Conservation (phyloP, 2,888 invertebrate species). For the Hymenopus coronatus region DNA sequence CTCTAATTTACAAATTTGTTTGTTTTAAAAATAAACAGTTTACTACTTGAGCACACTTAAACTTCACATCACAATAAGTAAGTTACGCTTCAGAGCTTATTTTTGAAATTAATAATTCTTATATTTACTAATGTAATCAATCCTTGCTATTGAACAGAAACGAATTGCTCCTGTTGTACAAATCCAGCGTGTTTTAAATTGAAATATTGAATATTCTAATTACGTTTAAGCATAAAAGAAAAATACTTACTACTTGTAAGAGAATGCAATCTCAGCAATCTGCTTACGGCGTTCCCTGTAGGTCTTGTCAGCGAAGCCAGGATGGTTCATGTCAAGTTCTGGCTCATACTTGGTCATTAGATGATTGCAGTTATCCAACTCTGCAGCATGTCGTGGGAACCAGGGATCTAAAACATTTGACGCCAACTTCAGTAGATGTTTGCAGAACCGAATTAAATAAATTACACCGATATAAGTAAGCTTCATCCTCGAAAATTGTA, state of each 20-base stretch:
- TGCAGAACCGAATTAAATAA: too few relatives aligned
- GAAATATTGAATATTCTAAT: neutral
- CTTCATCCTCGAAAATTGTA: neutral
- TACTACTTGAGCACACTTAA: too few relatives aligned
- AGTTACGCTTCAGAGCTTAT: too few relatives aligned
- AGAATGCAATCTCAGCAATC: constrained; percentile 96
- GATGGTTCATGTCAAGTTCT: constrained; percentile 97
- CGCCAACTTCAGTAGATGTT: neutral
- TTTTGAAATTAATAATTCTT: too few relatives aligned
- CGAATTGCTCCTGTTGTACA: too few relatives aligned
- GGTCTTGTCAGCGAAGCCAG: constrained; percentile 93
- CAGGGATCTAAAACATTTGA: constrained; percentile 63
- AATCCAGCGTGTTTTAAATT: too few relatives aligned
- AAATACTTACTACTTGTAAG: constrained; percentile 77
- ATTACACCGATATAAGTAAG: neutral
- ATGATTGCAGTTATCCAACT: constrained; percentile 96
- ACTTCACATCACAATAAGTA: too few relatives aligned
- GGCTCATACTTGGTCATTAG: constrained; percentile 98
- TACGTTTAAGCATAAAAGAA: neutral
- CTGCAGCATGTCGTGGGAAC: constrained; percentile 95
- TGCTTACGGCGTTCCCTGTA: constrained; percentile 91
- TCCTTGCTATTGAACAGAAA: too few relatives aligned
- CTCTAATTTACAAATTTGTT: too few relatives aligned
- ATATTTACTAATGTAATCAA: too few relatives aligned
- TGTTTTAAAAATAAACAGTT: too few relatives aligned